These are phyloP conservation scores for Lasaia peninsularis DNA, from an alignment of 1,140 invertebrate genomes.

Conservation along the genomic window DNA sequence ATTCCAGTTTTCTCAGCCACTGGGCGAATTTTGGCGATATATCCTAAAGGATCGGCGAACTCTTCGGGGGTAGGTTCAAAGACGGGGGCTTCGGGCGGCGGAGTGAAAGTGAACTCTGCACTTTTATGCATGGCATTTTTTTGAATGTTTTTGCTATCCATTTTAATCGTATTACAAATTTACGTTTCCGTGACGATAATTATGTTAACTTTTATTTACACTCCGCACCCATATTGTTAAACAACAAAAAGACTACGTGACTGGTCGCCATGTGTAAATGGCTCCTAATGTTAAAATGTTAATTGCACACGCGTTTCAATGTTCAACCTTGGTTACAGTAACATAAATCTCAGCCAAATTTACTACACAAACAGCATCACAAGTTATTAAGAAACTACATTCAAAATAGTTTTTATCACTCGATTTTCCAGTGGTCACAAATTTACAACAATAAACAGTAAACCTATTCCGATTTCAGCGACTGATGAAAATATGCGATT, in stretches of 20 bases:
- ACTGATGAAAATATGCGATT: too few relatives aligned
- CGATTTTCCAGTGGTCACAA: not conserved
- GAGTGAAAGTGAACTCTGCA: constrained; percentile 77
- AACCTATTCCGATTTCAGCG: too few relatives aligned
- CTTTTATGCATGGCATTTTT: constrained; percentile 74
- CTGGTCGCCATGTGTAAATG: constrained; percentile 73
- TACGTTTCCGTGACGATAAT: not conserved
- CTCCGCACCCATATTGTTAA: constrained; percentile 29
- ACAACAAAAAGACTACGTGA: constrained; percentile 63
- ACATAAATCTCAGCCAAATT: not conserved
- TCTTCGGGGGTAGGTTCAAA: constrained; percentile 83
- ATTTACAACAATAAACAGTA: not conserved
- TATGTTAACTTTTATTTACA: constrained; percentile 4
- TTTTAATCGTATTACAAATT: constrained; percentile 20
- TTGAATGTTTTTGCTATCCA: constrained; percentile 72
- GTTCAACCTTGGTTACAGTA: not conserved
- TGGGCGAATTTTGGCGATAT: constrained; percentile 82
- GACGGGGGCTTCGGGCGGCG: constrained; percentile 81
- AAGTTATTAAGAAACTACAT: not conserved
- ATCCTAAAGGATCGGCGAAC: constrained; percentile 82
- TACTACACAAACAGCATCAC: not conserved
- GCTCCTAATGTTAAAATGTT: constrained; percentile 53
- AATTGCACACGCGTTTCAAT: constrained; percentile 17
- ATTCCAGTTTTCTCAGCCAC: constrained; percentile 82
- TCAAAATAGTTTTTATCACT: too few relatives aligned